phyloP scores from a whole-genome alignment of 2,888 invertebrate species.

The Petrolisthes cinctipes region DNA sequence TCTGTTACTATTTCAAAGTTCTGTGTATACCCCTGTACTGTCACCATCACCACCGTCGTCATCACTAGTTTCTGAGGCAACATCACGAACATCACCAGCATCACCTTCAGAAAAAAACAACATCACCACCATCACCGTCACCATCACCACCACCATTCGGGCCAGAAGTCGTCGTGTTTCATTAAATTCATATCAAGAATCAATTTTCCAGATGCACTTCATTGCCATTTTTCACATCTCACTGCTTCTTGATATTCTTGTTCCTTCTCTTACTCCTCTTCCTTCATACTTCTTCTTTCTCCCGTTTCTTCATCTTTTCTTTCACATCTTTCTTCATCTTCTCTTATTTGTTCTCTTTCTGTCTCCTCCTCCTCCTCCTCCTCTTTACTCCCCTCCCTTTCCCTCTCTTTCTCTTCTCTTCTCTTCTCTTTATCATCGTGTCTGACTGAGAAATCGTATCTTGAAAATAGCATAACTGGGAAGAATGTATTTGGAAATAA shows the following conservation, averaged over 20 bases:
- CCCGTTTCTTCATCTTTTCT: background rate
- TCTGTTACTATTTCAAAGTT: too few relatives aligned
- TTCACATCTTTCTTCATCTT: background rate
- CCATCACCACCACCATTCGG: background rate
- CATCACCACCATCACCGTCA: too few relatives aligned
- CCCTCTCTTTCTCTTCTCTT: background rate
- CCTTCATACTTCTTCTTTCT: background rate
- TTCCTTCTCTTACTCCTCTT: background rate
- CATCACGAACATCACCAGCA: too few relatives aligned
- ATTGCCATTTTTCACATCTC: background rate
- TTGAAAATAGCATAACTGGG: too few relatives aligned
- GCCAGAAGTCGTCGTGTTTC: slow-evolving; percentile 15
- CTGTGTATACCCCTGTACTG: too few relatives aligned
- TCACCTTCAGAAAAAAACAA: too few relatives aligned
- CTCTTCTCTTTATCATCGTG: background rate
- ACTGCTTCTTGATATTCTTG: background rate
- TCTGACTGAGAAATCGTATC: background rate
- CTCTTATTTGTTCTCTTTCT: background rate
- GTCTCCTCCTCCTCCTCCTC: background rate
- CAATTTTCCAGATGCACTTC: background rate
- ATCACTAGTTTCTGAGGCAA: too few relatives aligned
- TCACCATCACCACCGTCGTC: too few relatives aligned
- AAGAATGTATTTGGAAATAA: too few relatives aligned
- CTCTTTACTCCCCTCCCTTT: background rate
- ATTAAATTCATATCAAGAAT: slow-evolving; percentile 4